A percentile compares a stretch with the other conserved stretches of the same genome.
Evolutionary conservation across 2,113 vertebrate species (phyloP).

Genomic region (Pithys albifrons): DNA sequence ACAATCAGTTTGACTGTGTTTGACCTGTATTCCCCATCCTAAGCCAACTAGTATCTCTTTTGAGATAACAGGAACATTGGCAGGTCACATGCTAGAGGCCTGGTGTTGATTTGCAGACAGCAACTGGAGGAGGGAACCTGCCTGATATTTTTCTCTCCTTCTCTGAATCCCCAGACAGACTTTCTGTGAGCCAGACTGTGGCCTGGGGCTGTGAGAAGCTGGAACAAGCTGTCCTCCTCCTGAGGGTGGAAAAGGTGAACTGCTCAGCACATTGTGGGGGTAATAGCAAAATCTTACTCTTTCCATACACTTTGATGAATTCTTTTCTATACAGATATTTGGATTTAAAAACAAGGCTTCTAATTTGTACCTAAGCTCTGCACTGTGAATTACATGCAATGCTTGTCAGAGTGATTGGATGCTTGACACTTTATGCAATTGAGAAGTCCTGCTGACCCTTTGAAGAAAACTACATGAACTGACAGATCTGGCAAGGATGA

Average conservation of each 20-base stretch:
- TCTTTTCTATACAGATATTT: not conserved
- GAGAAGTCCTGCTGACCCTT: not conserved
- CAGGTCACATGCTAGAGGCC: not conserved
- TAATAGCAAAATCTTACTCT: not conserved
- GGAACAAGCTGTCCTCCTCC: not conserved
- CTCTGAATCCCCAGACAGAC: not conserved
- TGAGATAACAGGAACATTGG: not conserved
- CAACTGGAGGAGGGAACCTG: not conserved
- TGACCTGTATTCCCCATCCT: not conserved
- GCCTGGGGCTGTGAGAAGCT: constrained; percentile 3
- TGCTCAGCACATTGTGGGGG: not conserved
- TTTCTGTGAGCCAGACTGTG: not conserved
- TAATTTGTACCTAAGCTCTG: not conserved
- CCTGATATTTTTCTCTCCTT: not conserved
- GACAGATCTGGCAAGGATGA: not conserved
- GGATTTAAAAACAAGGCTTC: not conserved
- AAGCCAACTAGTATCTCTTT: not conserved
- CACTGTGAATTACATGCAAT: not conserved
- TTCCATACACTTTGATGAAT: not conserved
- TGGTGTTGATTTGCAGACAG: not conserved
- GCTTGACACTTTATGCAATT: not conserved
- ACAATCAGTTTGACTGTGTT: not conserved
- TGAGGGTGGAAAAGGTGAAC: not conserved
- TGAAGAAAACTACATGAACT: not conserved
- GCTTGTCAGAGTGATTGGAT: not conserved